A percentile compares a stretch with the other conserved stretches of the same genome.
These are phyloP conservation scores for Eriocheir sinensis DNA, from an alignment of 1,140 invertebrate species.

Conservation along the genomic window DNA sequence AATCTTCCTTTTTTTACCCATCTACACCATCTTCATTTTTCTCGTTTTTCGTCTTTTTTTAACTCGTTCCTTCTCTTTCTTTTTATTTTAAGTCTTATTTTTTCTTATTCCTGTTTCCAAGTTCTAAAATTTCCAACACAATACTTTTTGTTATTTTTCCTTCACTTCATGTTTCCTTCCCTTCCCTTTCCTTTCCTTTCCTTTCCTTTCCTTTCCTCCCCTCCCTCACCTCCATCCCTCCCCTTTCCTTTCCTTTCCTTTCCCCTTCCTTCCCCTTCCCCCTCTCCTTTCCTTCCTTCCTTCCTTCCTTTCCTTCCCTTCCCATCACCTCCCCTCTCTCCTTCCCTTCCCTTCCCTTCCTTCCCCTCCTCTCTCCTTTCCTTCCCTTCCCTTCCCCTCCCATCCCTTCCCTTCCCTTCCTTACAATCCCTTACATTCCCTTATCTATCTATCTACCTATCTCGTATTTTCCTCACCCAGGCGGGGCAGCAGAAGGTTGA, in stretches of 20 bases:
- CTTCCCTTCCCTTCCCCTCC: background rate
- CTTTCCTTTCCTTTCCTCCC: no score
- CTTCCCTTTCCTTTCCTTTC: no score
- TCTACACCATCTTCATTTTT: no score
- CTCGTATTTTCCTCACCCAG: background rate
- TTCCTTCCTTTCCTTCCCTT: background rate
- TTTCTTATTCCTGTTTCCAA: no score
- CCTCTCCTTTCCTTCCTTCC: background rate
- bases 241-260: background rate
- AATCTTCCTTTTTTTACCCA: no score
- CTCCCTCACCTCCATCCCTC: background rate
- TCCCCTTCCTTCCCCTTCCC: background rate
- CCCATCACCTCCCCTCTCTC: background rate
- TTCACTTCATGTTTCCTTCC: background rate
- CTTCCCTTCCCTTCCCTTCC: background rate
- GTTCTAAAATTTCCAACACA: background rate
- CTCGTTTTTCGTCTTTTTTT: no score
- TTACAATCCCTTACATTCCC: background rate
- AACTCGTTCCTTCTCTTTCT: background rate
- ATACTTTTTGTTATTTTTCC: background rate
- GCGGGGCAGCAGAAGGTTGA: slow-evolving; percentile 34
- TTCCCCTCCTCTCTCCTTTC: background rate
- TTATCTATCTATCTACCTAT: background rate
- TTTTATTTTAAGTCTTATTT: background rate
- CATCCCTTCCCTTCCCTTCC: background rate